Conservation (phyloP, 2,797 vertebrate species). For the Parauchenoglanis punctatus region DNA sequence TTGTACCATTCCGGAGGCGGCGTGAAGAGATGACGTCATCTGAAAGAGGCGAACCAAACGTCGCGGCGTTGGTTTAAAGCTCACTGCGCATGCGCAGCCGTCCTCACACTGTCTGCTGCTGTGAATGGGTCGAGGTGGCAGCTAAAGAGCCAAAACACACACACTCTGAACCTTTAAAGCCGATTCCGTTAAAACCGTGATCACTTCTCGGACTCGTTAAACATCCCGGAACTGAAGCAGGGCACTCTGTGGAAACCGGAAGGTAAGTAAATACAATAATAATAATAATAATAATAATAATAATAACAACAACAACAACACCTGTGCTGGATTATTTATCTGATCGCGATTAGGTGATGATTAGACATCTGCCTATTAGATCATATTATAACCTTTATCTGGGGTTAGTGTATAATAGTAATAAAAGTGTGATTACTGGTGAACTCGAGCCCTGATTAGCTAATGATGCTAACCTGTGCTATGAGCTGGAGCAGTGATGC, state of each 20-base stretch:
- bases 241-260: neutral
- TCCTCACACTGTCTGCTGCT: neutral
- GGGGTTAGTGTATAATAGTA: neutral
- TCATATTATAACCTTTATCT: no score
- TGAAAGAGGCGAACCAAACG: neutral
- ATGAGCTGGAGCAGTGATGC: neutral
- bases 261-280: neutral
- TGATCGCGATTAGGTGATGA: neutral
- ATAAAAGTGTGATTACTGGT: neutral
- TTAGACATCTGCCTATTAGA: no score
- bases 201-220: neutral
- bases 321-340: neutral
- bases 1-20: neutral
- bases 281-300: neutral
- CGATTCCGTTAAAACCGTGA: neutral
- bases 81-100: neutral
- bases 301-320: neutral
- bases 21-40: constrained; percentile 10
- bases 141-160: neutral
- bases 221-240: neutral
- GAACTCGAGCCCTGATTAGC: neutral
- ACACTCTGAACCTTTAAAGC: neutral
- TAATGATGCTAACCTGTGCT: neutral
- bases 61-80: neutral
- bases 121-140: constrained; percentile 11